Evolutionary conservation across 2,797 vertebrate species (phyloP).

Genomic region (Sandelia bainsii): DNA sequence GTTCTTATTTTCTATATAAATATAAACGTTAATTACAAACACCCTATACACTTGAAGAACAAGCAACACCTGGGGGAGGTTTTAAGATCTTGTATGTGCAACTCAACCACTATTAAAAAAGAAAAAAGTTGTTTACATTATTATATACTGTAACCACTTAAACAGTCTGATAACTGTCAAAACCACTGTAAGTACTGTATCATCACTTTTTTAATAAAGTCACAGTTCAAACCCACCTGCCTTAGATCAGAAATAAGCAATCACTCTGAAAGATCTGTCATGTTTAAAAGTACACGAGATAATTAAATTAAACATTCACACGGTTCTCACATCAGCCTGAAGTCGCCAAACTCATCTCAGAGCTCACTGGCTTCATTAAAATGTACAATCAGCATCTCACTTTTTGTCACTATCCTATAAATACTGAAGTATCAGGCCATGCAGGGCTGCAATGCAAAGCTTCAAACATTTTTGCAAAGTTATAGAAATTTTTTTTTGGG

Average conservation of each 20-base stretch:
- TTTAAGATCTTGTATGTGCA: too few species aligned
- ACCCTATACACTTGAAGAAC: neutral
- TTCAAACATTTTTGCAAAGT: neutral
- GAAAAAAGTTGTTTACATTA: neutral
- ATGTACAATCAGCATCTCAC: neutral
- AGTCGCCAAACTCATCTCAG: conserved; percentile 19
- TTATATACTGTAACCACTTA: neutral
- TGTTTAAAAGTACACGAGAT: conserved; percentile 29
- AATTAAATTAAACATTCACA: conserved; percentile 51
- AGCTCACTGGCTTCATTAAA: conserved; percentile 53
- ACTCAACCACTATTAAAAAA: neutral
- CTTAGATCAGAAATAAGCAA: conserved; percentile 5
- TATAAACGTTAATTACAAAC: too few species aligned
- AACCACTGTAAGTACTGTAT: neutral
- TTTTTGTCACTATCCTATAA: conserved; percentile 11
- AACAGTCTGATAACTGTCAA: neutral
- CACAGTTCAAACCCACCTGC: neutral
- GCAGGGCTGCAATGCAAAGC: neutral
- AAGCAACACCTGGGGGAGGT: too few species aligned
- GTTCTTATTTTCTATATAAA: neutral
- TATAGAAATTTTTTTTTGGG: neutral
- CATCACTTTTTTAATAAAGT: neutral
- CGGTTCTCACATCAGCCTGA: conserved; percentile 28
- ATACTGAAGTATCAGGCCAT: neutral
- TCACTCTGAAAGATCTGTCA: conserved; percentile 14